phyloP scores from a whole-genome alignment of 2,797 vertebrate genomes.

The Syngnathus rostellatus region DNA sequence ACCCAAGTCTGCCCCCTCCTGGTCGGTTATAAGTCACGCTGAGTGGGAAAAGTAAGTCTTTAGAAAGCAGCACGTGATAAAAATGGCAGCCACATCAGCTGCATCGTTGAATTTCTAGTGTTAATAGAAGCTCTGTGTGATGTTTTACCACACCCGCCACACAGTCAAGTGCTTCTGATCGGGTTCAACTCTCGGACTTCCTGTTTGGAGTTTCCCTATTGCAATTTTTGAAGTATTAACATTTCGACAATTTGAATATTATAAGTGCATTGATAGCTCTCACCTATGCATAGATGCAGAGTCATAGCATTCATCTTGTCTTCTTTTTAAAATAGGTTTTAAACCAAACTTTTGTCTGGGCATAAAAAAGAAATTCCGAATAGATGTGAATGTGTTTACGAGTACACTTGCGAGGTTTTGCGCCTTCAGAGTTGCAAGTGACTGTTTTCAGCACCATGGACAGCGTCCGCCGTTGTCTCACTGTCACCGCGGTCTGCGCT shows the following conservation, averaged over 20 bases:
- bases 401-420: not conserved
- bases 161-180: not conserved
- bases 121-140: not conserved
- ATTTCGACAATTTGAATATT: not conserved
- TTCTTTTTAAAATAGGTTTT: too few relatives aligned
- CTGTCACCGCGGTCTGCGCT: not conserved
- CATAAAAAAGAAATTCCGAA: too few relatives aligned
- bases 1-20: constrained; percentile 50
- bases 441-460: constrained; percentile 59
- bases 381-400: too few relatives aligned
- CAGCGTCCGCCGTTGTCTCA: constrained; percentile 30
- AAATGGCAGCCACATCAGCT: not conserved
- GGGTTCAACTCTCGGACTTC: not conserved
- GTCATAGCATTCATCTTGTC: too few relatives aligned
- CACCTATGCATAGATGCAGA: not conserved
- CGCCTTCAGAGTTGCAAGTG: not conserved
- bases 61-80: not conserved
- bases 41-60: not conserved
- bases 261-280: not conserved
- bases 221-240: not conserved
- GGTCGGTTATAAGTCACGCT: constrained; percentile 14
- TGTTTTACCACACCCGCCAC: not conserved
- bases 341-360: too few relatives aligned
- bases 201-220: not conserved
- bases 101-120: not conserved